Base-by-base conservation (phyloP, 2,113 vertebrate species). In the Chunga burmeisteri region DNA sequence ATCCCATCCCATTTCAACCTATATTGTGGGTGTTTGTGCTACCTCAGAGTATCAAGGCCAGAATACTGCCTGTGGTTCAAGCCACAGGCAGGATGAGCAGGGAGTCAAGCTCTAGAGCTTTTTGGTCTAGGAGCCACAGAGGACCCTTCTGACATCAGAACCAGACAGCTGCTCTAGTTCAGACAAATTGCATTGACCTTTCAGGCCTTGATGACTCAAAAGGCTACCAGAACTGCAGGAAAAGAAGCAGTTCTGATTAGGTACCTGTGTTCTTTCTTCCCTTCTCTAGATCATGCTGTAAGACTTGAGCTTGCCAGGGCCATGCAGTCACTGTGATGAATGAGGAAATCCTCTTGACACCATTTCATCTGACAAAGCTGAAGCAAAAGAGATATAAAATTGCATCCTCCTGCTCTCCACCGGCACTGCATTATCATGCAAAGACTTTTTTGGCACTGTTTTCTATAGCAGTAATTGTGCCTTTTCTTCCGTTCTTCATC, bases 361-460 rank as follows among this genome's bases (percentile, higher is more conserved):
- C 26, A 12, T 91, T 89, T 83, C 17, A 50, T 62, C 27, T 61
- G 72, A 40, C 29, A 75, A 62, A 88, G 0, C 8, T 65, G 65
- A 65, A 25, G 50, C 46, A 73, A 38, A 58, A 59, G 32, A 85
- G 36, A 19, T 34, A 53, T 22, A 70, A 80, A 80, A 67, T 46
- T 34, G 9, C 13, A 25, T 75, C 38, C 49, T 59, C 11, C 15
- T 61, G 13, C 38, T 82, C 12, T 86, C n/a, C 8, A 36, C 7
- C 2, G 1, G 11, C 27, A 27, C n/a, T 71, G 38, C 20, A 46
- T 72, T 75, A 21, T 59, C 61, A 30, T 23, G 25, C 0, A 0
- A 80, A 80, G 42, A 40, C 32, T 58, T 25, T 52, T 80, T 74
- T 67, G 62, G 19, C 4, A 25, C 50, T 29, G 13, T 68, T 7